Percentiles rank a stretch among this genome's conserved stretches.
phyloP scores from a whole-genome alignment of 2,113 vertebrate species.

The Willisornis vidua region DNA sequence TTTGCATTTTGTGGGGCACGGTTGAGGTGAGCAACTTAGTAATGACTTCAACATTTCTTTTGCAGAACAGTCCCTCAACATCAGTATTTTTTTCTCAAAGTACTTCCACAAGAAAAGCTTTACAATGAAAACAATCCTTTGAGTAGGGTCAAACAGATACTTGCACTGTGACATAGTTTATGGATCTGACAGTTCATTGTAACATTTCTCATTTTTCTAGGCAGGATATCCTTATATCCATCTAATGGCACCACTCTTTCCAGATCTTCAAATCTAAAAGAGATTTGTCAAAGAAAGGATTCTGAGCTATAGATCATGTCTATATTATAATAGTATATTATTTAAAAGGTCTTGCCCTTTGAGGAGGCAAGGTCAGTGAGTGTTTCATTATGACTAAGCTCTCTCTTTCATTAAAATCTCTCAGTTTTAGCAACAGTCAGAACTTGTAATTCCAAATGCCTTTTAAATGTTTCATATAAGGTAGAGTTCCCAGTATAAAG shows the following conservation, averaged over 20 bases:
- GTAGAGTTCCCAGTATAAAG: neutral
- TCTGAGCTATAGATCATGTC: neutral
- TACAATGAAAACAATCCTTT: neutral
- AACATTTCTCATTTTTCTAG: neutral
- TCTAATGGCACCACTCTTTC: neutral
- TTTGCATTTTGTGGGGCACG: accelerated
- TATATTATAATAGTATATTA: neutral
- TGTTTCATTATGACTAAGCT: neutral
- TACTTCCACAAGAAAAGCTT: neutral
- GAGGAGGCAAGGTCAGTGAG: neutral
- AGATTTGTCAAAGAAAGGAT: neutral
- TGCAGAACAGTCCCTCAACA: neutral
- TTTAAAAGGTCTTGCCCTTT: neutral
- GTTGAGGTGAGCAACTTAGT: neutral
- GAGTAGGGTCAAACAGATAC: neutral
- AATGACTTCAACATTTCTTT: neutral
- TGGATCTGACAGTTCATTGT: neutral
- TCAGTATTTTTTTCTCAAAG: neutral
- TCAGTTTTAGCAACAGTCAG: neutral
- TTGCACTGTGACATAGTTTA: neutral
- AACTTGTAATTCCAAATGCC: neutral
- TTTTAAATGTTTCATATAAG: neutral
- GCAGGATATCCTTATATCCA: neutral
- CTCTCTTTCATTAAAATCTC: neutral
- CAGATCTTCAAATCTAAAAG: neutral